Percentiles rank a stretch among this genome's conserved stretches.
Evolutionary conservation across 1,140 invertebrate species (phyloP).

Genomic region (Marisa cornuarietis): DNA sequence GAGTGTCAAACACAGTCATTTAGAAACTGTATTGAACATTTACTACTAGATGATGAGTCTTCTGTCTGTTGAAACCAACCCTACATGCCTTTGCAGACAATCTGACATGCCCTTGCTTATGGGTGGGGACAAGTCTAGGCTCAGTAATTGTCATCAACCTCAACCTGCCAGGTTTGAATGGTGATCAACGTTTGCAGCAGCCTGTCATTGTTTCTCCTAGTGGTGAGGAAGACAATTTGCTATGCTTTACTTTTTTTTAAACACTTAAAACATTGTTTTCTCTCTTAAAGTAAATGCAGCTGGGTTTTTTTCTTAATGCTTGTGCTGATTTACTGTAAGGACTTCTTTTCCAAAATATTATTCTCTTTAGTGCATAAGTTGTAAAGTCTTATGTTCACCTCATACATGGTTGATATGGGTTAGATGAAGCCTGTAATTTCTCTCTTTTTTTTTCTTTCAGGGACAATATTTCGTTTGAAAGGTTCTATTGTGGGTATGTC

Average conservation of each 20-base stretch:
- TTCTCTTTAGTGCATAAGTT: too few species aligned
- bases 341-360: too few species aligned
- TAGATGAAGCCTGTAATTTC: not conserved
- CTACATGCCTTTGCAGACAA: constrained; percentile 73
- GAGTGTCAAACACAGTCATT: too few species aligned
- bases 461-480: constrained; percentile 93
- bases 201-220: constrained; percentile 90
- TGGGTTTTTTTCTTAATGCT: too few species aligned
- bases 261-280: too few species aligned
- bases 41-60: too few species aligned
- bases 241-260: not conserved
- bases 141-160: constrained; percentile 92
- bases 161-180: constrained; percentile 79
- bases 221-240: constrained; percentile 71
- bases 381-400: too few species aligned
- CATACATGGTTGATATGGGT: too few species aligned
- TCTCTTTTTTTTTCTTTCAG: constrained; percentile 61
- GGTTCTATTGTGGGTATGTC: constrained; percentile 92
- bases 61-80: constrained; percentile 25
- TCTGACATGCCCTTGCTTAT: constrained; percentile 83
- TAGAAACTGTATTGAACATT: too few species aligned
- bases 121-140: constrained; percentile 95
- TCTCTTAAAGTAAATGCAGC: too few species aligned
- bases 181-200: constrained; percentile 81
- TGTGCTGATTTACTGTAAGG: too few species aligned